Percentiles rank a stretch among this genome's conserved stretches.
phyloP scores from a whole-genome alignment of 2,888 invertebrate species.

The Perithous albicinctus region DNA sequence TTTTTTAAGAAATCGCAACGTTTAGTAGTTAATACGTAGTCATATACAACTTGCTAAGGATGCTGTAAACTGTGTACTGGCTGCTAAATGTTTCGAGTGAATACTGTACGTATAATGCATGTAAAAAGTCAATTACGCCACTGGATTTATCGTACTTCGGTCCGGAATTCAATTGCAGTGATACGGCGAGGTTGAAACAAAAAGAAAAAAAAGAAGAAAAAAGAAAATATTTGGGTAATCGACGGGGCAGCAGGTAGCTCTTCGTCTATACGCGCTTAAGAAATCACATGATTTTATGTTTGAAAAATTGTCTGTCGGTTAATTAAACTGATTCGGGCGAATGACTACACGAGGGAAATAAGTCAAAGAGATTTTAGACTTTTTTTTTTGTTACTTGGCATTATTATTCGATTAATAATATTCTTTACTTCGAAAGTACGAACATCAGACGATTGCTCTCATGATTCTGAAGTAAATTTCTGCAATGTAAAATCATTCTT shows the following conservation, averaged over 20 bases:
- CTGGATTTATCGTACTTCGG: conserved; percentile 66
- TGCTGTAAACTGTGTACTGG: conserved; percentile 81
- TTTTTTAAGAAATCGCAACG: conserved; percentile 79
- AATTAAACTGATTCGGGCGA: not conserved
- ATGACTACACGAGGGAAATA: not conserved
- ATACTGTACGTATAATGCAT: conserved; percentile 82
- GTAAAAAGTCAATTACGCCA: conserved; percentile 75
- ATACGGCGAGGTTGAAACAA: conserved; percentile 30
- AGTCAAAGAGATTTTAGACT: not conserved
- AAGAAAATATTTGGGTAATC: not conserved
- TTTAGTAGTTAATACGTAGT: conserved; percentile 81
- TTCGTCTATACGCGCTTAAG: not conserved
- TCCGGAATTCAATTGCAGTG: conserved; percentile 13
- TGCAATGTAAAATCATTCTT: too few relatives aligned
- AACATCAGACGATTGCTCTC: not conserved
- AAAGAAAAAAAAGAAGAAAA: not conserved
- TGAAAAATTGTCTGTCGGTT: not conserved
- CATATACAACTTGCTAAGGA: conserved; percentile 83
- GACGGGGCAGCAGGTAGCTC: not conserved
- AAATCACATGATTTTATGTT: not conserved
- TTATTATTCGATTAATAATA: not conserved
- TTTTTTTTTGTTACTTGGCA: not conserved
- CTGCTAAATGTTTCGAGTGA: conserved; percentile 82
- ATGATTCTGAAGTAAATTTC: not conserved
- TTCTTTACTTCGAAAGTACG: not conserved